These are phyloP conservation scores for Hafferia zeledoni DNA, from an alignment of 2,797 vertebrate genomes.

Conservation along the genomic window DNA sequence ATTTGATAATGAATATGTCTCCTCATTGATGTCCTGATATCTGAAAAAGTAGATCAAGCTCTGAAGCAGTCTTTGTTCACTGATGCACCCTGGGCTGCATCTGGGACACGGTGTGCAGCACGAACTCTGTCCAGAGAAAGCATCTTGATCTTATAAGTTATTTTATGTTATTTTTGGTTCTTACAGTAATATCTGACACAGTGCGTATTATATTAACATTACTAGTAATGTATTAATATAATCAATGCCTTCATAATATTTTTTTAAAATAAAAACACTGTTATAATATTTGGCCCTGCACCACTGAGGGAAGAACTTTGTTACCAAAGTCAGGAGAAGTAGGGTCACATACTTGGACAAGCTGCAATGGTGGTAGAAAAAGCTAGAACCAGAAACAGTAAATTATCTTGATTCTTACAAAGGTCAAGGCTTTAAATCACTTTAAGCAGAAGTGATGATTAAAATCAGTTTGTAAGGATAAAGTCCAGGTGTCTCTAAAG, in stretches of 20 bases:
- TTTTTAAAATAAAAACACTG: background rate
- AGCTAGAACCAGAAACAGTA: background rate
- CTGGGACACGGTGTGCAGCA: background rate
- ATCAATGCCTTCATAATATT: background rate
- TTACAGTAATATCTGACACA: background rate
- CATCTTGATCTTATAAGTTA: background rate
- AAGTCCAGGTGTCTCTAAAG: background rate
- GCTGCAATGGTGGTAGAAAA: background rate
- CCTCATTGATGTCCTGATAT: rapidly evolving
- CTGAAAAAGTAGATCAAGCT: background rate
- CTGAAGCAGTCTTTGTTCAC: background rate
- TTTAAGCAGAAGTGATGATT: background rate
- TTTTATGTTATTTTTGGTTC: background rate
- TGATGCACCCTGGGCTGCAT: background rate
- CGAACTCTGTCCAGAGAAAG: background rate
- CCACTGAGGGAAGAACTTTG: background rate
- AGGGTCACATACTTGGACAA: background rate
- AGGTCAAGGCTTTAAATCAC: background rate
- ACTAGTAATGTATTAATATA: background rate
- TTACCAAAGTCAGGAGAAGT: background rate
- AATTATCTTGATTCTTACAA: background rate
- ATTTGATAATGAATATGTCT: background rate
- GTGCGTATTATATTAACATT: background rate
- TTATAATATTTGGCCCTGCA: background rate
- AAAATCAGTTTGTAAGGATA: background rate